phyloP scores from a whole-genome alignment of 2,888 invertebrate species.

The Stenotaenia linearis region DNA sequence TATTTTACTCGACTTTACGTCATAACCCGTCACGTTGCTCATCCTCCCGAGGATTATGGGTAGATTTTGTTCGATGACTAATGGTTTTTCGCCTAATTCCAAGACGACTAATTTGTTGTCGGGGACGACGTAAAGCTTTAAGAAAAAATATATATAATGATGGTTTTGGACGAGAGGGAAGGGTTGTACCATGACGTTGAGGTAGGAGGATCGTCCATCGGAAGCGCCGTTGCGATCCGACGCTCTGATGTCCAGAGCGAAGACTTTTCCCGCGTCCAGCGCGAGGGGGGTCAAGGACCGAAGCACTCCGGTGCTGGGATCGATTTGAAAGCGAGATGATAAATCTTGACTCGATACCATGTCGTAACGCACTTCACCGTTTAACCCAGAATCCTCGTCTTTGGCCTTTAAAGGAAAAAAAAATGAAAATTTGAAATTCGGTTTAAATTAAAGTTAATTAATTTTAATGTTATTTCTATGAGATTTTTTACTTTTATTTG shows the following conservation, averaged over 20 bases:
- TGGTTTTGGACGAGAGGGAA: neutral
- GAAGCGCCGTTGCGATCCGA: slow-evolving; percentile 74
- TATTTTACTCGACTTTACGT: slow-evolving; percentile 68
- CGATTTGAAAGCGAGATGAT: slow-evolving; percentile 68
- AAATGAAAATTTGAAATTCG: slow-evolving; percentile 33
- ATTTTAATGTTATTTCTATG: too few relatives aligned
- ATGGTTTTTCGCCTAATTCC: slow-evolving; percentile 68
- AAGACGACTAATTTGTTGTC: slow-evolving; percentile 73
- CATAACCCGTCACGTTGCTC: slow-evolving; percentile 68
- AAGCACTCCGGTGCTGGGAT: slow-evolving; percentile 68
- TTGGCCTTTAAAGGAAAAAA: too few relatives aligned
- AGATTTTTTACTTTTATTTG: too few relatives aligned
- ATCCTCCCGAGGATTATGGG: slow-evolving; percentile 64
- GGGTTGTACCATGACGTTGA: slow-evolving; percentile 68
- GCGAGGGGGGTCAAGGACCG: slow-evolving; percentile 64
- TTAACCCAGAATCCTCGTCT: slow-evolving; percentile 68
- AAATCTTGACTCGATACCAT: slow-evolving; percentile 64
- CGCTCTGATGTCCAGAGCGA: slow-evolving; percentile 81
- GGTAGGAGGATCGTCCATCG: slow-evolving; percentile 74
- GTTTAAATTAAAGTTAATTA: too few relatives aligned
- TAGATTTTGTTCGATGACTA: slow-evolving; percentile 65
- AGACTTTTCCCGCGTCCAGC: slow-evolving; percentile 66
- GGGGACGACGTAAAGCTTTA: slow-evolving; percentile 71
- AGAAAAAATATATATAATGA: slow-evolving; percentile 35
- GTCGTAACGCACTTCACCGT: slow-evolving; percentile 73